A percentile compares a stretch with the other conserved stretches of the same genome.
These are phyloP conservation scores for Lanius ludovicianus DNA, from an alignment of 2,113 vertebrate species.

Conservation along the genomic window DNA sequence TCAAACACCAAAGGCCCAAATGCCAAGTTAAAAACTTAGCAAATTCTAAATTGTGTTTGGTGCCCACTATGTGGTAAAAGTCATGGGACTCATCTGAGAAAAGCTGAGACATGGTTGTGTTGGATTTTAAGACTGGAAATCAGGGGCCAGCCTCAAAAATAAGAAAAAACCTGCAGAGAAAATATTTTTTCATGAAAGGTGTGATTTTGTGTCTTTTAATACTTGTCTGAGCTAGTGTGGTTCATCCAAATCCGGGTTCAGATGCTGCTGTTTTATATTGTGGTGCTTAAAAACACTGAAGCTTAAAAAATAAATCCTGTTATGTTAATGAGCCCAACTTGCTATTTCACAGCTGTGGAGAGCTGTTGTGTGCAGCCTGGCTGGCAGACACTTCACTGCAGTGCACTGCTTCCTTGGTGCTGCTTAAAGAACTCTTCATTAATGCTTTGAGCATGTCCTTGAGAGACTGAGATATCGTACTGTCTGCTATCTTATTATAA, in stretches of 20 bases:
- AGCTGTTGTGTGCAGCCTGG: not conserved
- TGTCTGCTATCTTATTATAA: not conserved
- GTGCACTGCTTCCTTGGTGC: not conserved
- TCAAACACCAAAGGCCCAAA: not conserved
- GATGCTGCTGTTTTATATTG: not conserved
- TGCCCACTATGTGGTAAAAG: not conserved
- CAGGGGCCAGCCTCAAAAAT: not conserved
- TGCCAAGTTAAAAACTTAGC: not conserved
- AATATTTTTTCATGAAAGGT: too few relatives aligned
- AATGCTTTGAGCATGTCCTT: rapidly evolving
- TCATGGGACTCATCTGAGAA: not conserved
- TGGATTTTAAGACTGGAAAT: not conserved
- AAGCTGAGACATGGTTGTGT: not conserved
- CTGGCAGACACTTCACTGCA: not conserved
- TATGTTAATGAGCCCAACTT: not conserved
- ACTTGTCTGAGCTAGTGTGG: not conserved
- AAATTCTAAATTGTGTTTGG: rapidly evolving
- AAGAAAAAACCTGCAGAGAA: not conserved
- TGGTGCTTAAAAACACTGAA: not conserved
- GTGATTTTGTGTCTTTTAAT: not conserved
- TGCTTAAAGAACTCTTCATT: not conserved
- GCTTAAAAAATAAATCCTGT: not conserved
- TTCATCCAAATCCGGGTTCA: not conserved
- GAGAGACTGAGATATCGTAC: rapidly evolving
- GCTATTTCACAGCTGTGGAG: not conserved